Base-by-base conservation (phyloP, 2,113 vertebrate genomes). In the Bubo bubo region DNA sequence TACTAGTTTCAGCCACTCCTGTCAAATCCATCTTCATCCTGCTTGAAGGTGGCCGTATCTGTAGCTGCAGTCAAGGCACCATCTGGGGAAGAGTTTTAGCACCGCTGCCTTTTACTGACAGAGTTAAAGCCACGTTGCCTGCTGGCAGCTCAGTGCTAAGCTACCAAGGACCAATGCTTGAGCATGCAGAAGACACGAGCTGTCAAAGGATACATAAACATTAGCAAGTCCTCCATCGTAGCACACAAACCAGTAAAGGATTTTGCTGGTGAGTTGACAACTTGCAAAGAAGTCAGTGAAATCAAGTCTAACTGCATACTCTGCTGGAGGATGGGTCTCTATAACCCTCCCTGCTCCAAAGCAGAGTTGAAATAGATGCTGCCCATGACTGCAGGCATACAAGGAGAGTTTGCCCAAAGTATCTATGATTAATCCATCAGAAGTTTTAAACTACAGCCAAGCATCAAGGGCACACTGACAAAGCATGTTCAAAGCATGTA, bases 21-120 rank as follows among this genome's bases (percentile, higher is more conserved):
- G 37, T 10, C 39, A 55, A 73, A 41, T 41, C n/a, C 64, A 26
- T 27, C n/a, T 34, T 52, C 66, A 72, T 14, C 17, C 59, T n/a
- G 28, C 24, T 2, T 41, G 34, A 47, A 66, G 43, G 52, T 5
- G 2, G 34, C 45, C 1, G 0, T 14, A 24, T 8, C 37, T 23
- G 16, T 8, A 64, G 56, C 49, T 0, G 1, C 64, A 71, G 45
- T 34, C 77, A 75, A 72, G 21, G 59, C 66, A 60, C 14, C 17
- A 3, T 20, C 10, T n/a, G 10, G 53, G 41, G 47, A 50, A 56
- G 35, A 79, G 49, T 37, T 55, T 27, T 22, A 17, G 37, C 17
- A 13, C 32, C 0, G 0, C 53, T 67, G 35, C 15, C 24, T 63
- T 35, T 12, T 19, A 3, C 28, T 55, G 35, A 39, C 5, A 2